These are phyloP conservation scores for Callaeas wilsoni DNA, from an alignment of 2,113 vertebrate genomes.

Conservation along the genomic window DNA sequence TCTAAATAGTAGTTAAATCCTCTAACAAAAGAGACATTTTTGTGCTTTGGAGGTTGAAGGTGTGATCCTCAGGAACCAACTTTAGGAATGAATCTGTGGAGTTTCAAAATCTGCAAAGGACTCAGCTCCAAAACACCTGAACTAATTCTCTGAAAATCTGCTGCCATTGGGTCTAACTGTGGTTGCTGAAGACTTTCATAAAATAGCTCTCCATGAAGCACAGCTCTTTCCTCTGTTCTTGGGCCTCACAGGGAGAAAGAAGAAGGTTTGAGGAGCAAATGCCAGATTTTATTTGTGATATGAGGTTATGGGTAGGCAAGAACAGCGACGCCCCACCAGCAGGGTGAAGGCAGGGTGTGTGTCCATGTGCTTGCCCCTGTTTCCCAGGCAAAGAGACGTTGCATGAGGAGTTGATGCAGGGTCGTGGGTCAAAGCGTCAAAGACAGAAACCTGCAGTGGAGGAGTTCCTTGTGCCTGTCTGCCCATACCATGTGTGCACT, in stretches of 20 bases:
- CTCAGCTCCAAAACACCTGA: not conserved
- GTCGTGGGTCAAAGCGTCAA: fast-evolving
- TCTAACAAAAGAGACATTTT: constrained; percentile 28
- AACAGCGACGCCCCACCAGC: fast-evolving
- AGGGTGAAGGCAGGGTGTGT: not conserved
- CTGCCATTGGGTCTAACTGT: not conserved
- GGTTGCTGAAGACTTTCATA: not conserved
- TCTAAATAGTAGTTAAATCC: constrained; percentile 51
- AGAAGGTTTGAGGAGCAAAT: not conserved
- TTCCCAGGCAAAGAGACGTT: not conserved
- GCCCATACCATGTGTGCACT: not conserved
- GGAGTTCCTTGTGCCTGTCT: not conserved
- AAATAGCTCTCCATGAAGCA: not conserved
- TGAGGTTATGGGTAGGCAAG: not conserved
- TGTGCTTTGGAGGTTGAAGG: not conserved
- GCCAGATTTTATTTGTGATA: not conserved
- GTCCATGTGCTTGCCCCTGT: not conserved
- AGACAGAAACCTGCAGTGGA: not conserved
- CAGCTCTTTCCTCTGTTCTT: not conserved
- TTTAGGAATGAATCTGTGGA: not conserved
- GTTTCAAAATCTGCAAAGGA: not conserved
- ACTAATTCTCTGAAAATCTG: not conserved
- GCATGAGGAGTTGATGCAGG: not conserved
- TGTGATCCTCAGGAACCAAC: not conserved
- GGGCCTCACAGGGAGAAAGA: not conserved